These are phyloP conservation scores for Merluccius polli DNA, from an alignment of 2,797 vertebrate species.

Conservation along the genomic window DNA sequence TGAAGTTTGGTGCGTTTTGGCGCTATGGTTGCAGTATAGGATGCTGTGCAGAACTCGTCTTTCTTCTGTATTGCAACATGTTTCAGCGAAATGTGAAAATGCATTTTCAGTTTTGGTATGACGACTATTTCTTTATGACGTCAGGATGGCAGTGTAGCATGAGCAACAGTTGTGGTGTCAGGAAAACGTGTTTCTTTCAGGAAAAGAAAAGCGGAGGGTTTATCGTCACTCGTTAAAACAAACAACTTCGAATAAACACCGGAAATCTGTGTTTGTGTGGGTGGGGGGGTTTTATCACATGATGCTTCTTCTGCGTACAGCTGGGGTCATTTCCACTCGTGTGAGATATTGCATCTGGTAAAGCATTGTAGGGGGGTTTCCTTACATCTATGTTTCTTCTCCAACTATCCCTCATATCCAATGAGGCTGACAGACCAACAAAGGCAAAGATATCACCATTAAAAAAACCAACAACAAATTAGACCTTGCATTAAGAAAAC, in stretches of 20 bases:
- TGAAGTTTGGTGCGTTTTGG: not conserved
- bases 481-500: not conserved
- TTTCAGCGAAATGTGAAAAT: too few species aligned
- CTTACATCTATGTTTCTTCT: not conserved
- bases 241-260: not conserved
- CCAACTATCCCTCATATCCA: not conserved
- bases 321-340: not conserved
- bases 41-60: not conserved
- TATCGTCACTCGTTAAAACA: not conserved
- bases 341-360: not conserved
- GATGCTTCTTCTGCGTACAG: not conserved
- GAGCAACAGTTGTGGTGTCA: not conserved
- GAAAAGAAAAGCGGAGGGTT: not conserved
- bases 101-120: not conserved
- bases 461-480: not conserved
- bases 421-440: not conserved
- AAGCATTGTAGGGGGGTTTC: not conserved
- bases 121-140: too few species aligned
- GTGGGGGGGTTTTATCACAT: not conserved
- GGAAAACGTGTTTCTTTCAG: not conserved
- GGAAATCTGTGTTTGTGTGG: not conserved
- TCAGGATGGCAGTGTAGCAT: not conserved
- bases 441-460: not conserved
- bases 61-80: too few species aligned
- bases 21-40: not conserved